Evolutionary conservation across 2,113 vertebrate genomes (phyloP).

Genomic region (Ceyx melanurus): DNA sequence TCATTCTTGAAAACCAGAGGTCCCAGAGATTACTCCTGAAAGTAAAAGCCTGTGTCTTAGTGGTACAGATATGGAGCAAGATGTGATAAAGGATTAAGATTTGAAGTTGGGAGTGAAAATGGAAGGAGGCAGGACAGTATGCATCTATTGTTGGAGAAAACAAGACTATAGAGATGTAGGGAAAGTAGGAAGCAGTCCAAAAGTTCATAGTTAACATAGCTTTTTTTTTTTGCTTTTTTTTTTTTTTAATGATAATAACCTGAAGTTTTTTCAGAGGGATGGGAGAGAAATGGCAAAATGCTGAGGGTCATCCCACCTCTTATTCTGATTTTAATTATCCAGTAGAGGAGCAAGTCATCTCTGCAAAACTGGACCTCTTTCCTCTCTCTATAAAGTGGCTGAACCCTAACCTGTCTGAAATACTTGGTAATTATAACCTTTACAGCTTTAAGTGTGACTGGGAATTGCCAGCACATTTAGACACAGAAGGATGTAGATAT

Average conservation of each 20-base stretch:
- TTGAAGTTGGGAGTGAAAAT: background rate
- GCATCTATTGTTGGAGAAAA: background rate
- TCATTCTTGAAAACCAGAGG: background rate
- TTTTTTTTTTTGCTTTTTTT: background rate
- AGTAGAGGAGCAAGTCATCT: background rate
- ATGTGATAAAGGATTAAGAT: background rate
- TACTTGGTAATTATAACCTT: background rate
- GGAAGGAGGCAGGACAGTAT: background rate
- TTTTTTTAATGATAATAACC: background rate
- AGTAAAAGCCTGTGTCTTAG: background rate
- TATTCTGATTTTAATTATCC: background rate
- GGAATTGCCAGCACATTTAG: background rate
- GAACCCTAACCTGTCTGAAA: background rate
- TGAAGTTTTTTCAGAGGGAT: background rate
- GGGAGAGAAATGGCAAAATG: background rate
- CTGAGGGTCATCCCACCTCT: background rate
- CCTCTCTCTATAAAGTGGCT: background rate
- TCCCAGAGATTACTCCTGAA: background rate
- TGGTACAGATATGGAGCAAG: background rate
- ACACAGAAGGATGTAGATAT: background rate
- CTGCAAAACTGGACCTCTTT: background rate
- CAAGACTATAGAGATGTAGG: background rate
- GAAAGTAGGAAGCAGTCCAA: background rate
- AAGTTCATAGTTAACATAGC: background rate
- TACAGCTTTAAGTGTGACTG: background rate